Evolutionary conservation across 2,113 vertebrate species (phyloP).

Genomic region (Sardina pilchardus): DNA sequence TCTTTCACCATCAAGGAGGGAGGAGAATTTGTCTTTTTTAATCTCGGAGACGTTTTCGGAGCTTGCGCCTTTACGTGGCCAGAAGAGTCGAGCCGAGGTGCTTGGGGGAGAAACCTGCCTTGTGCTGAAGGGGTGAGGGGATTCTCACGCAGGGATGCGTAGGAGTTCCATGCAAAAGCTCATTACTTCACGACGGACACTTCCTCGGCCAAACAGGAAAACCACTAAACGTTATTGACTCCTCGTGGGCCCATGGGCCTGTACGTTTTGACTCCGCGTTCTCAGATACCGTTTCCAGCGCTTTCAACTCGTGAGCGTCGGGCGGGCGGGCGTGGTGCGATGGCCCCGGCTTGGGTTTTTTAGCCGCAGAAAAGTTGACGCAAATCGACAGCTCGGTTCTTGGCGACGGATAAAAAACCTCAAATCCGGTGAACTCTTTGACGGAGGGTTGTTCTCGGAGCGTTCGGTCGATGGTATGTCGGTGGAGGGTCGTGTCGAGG

Average conservation of each 20-base stretch:
- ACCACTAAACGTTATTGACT: conserved; percentile 1
- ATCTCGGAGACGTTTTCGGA: neutral
- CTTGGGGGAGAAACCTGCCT: neutral
- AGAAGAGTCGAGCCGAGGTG: neutral
- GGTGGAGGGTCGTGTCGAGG: neutral
- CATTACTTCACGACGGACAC: conserved; percentile 28
- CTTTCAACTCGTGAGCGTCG: neutral
- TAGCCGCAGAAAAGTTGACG: conserved; percentile 2
- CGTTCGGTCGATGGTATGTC: neutral
- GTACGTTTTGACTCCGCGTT: neutral
- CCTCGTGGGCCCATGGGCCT: neutral
- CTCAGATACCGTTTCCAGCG: neutral
- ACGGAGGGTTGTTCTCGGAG: neutral
- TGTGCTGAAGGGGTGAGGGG: neutral
- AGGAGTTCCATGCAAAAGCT: conserved; percentile 31
- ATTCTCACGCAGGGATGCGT: conserved; percentile 23
- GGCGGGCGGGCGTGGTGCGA: neutral
- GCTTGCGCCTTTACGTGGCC: neutral
- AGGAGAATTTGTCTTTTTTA: neutral
- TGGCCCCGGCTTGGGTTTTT: neutral
- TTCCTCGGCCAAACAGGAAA: conserved; percentile 34
- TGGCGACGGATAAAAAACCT: neutral
- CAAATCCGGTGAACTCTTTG: neutral
- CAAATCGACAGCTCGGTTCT: neutral
- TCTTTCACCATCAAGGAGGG: neutral